Conservation (phyloP, 1,140 invertebrate genomes). For the Lepeophtheirus salmonis region DNA sequence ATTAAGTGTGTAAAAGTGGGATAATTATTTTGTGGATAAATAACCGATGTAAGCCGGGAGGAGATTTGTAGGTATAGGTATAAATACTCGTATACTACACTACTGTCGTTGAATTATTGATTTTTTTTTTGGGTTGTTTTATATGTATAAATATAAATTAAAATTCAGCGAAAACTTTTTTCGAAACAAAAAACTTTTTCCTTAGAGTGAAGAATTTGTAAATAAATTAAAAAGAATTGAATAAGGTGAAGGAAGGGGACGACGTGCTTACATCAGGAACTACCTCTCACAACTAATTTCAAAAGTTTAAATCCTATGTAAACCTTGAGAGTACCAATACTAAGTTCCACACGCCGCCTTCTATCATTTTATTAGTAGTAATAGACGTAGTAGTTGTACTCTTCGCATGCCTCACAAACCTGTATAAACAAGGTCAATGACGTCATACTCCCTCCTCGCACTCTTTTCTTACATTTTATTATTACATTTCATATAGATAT, state of each 20-base stretch:
- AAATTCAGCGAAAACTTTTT: background rate
- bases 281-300: background rate
- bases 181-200: background rate
- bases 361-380: too few relatives aligned
- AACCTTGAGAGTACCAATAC: background rate
- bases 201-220: background rate
- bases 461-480: too few relatives aligned
- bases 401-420: background rate
- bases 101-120: too few relatives aligned
- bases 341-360: background rate
- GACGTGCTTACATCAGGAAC: background rate
- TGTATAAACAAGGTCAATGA: background rate
- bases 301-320: background rate
- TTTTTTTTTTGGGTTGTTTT: too few relatives aligned
- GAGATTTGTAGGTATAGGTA: too few relatives aligned
- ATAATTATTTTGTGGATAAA: background rate
- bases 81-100: too few relatives aligned
- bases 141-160: too few relatives aligned
- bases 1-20: background rate
- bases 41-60: background rate
- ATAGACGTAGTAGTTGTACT: too few relatives aligned
- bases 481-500: too few relatives aligned
- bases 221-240: background rate
- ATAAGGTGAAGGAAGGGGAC: background rate
- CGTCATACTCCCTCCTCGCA: background rate